Conservation (phyloP, 2,113 vertebrate genomes). For the Hucho hucho region DNA sequence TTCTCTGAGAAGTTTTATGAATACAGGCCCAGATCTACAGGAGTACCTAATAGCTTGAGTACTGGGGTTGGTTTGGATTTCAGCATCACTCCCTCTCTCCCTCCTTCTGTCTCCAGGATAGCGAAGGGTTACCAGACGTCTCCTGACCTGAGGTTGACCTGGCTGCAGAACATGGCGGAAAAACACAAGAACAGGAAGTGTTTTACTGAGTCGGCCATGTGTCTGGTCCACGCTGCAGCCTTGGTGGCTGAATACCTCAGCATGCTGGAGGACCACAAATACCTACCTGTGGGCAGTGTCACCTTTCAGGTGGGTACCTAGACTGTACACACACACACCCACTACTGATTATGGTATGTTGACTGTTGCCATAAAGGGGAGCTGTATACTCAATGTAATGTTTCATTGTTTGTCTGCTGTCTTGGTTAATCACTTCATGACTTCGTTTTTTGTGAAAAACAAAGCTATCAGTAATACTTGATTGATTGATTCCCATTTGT, state of each 20-base stretch:
- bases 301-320: constrained; percentile 85
- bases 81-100: neutral
- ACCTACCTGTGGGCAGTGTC: constrained; percentile 94
- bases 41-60: no score
- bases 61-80: neutral
- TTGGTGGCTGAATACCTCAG: constrained; percentile 95
- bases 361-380: constrained; percentile 54
- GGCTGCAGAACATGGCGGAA: constrained; percentile 99
- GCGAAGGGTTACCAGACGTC: constrained; percentile 98
- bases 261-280: constrained; percentile 94
- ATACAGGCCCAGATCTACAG: no score
- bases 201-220: constrained; percentile 96
- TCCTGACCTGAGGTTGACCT: constrained; percentile 92
- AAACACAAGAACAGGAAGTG: constrained; percentile 92
- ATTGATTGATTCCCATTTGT: no score
- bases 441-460: no score
- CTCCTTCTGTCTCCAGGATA: constrained; percentile 74
- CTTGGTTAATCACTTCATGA: neutral
- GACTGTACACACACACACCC: neutral
- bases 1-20: no score
- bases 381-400: constrained; percentile 45
- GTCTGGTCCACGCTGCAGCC: constrained; percentile 91
- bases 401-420: constrained; percentile 7
- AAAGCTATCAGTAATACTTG: no score
- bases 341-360: constrained; percentile 6